A percentile compares a stretch with the other conserved stretches of the same genome.
These are phyloP conservation scores for Xestia rhomboidea DNA, from an alignment of 2,888 invertebrate species.

Conservation along the genomic window DNA sequence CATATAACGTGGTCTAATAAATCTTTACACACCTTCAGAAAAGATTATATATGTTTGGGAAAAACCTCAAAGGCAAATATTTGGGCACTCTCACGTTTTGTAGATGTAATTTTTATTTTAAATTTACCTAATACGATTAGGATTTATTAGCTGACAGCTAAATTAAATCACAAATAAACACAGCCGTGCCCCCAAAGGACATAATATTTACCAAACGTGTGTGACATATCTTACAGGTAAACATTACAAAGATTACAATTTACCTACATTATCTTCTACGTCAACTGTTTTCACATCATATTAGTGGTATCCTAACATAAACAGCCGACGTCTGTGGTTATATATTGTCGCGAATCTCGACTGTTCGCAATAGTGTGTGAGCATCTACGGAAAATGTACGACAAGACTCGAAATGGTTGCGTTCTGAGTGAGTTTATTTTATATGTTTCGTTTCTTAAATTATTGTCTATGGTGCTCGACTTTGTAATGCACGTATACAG, in stretches of 20 bases:
- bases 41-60: slow-evolving; percentile 22
- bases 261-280: slow-evolving; percentile 51
- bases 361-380: slow-evolving; percentile 40
- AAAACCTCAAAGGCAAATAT: slow-evolving; percentile 32
- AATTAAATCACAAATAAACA: slow-evolving; percentile 51
- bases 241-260: slow-evolving; percentile 48
- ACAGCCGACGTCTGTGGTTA: slow-evolving; percentile 41
- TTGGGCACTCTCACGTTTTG: slow-evolving; percentile 11
- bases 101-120: slow-evolving; percentile 2
- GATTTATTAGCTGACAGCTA: slow-evolving; percentile 40
- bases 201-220: slow-evolving; percentile 62
- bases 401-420: slow-evolving; percentile 43
- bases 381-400: slow-evolving; percentile 63
- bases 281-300: slow-evolving; percentile 58
- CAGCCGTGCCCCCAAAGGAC: slow-evolving; percentile 58
- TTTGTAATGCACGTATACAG: neutral
- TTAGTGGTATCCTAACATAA: slow-evolving; percentile 50
- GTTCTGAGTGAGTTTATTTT: slow-evolving; percentile 66
- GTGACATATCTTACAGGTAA: slow-evolving; percentile 42
- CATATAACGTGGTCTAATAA: neutral
- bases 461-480: neutral
- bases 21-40: neutral
- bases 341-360: slow-evolving; percentile 47
- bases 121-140: slow-evolving; percentile 21
- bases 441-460: slow-evolving; percentile 1